Conservation (phyloP, 1,140 invertebrate genomes). For the Solenopsis fugax region DNA sequence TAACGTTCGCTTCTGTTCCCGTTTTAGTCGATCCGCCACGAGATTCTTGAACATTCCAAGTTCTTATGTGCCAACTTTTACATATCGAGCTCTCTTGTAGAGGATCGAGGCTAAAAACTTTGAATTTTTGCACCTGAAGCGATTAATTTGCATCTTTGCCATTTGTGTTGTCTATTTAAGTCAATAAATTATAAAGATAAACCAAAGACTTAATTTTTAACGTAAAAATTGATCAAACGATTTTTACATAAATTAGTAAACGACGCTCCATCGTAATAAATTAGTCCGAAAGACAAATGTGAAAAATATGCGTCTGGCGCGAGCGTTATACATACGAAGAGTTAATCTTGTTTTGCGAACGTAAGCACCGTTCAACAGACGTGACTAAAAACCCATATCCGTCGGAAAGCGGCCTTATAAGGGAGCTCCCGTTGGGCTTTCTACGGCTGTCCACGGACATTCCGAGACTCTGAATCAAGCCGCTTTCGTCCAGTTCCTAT, state of each 20-base stretch:
- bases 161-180: neutral
- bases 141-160: neutral
- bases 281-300: neutral
- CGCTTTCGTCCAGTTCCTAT: constrained; percentile 25
- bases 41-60: constrained; percentile 50
- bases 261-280: neutral
- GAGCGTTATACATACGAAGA: neutral
- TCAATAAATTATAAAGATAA: neutral
- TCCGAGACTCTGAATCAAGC: constrained; percentile 78
- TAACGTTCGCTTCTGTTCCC: neutral
- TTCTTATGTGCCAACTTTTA: constrained; percentile 12
- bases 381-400: constrained; percentile 74
- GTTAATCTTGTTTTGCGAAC: constrained; percentile 1
- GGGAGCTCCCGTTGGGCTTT: constrained; percentile 69
- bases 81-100: neutral
- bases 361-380: constrained; percentile 1
- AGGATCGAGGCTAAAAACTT: neutral
- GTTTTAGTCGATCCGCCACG: constrained; percentile 14
- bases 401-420: constrained; percentile 75
- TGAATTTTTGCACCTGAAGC: neutral
- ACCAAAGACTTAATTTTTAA: neutral
- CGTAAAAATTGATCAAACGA: neutral
- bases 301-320: no score
- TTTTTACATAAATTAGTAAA: neutral
- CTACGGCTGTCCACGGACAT: constrained; percentile 72